Evolutionary conservation across 2,797 vertebrate genomes (phyloP).

Genomic region (Orestias chungarensis): DNA sequence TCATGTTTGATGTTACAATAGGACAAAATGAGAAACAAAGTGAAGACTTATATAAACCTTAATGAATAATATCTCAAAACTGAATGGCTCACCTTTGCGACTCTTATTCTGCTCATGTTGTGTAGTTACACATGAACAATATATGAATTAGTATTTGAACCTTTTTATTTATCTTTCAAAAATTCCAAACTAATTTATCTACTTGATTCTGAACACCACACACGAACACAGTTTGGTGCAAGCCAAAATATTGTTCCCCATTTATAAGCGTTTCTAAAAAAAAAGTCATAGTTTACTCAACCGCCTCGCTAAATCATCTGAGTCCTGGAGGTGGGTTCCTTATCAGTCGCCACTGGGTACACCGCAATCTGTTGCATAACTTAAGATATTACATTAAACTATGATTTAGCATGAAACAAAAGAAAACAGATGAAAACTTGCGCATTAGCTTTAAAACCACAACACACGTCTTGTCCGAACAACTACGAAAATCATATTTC

Average conservation of each 20-base stretch:
- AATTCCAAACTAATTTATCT: not conserved
- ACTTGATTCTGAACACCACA: not conserved
- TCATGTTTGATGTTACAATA: not conserved
- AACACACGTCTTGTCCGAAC: too few species aligned
- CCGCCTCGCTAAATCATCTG: not conserved
- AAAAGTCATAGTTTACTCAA: constrained; percentile 3
- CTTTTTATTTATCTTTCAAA: not conserved
- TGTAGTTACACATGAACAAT: not conserved
- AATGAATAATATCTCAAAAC: not conserved
- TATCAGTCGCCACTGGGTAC: not conserved
- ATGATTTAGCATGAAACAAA: too few species aligned
- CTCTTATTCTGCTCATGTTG: not conserved
- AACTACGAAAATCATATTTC: not conserved
- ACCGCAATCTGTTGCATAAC: not conserved
- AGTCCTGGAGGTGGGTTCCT: not conserved
- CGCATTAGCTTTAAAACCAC: not conserved
- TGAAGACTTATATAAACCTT: not conserved
- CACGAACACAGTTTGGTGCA: not conserved
- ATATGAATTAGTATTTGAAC: not conserved
- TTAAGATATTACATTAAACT: not conserved
- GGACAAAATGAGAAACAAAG: not conserved
- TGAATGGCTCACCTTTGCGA: not conserved
- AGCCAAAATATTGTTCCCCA: not conserved
- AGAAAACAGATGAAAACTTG: not conserved
- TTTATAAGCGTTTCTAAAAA: constrained; percentile 2